phyloP scores from a whole-genome alignment of 2,113 vertebrate species.

The Oncorhynchus kisutch region DNA sequence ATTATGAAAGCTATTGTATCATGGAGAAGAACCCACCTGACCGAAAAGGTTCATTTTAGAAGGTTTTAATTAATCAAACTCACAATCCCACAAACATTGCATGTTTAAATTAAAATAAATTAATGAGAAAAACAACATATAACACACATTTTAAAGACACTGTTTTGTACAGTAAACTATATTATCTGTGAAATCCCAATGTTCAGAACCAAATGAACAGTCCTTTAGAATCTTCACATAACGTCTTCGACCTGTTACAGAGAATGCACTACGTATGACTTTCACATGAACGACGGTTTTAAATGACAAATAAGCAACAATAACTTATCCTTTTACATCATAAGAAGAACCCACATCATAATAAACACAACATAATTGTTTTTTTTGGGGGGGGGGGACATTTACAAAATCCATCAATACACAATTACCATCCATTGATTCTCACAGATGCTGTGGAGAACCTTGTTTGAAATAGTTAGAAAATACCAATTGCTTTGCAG shows the following conservation, averaged over 20 bases:
- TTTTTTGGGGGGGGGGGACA: constrained; percentile 25
- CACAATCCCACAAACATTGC: constrained; percentile 28
- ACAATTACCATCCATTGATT: constrained; percentile 28
- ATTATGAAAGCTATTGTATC: no score
- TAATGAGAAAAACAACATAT: constrained; percentile 28
- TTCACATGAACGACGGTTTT: constrained; percentile 6
- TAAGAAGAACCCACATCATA: constrained; percentile 16
- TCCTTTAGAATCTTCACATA: constrained; percentile 12
- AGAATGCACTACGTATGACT: constrained; percentile 5
- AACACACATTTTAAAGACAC: constrained; percentile 20
- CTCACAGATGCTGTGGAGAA: constrained; percentile 36
- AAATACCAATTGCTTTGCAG: constrained; percentile 40
- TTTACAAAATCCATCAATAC: constrained; percentile 34
- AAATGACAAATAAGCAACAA: constrained; percentile 10
- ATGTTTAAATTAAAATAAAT: constrained; percentile 24
- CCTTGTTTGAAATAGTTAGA: constrained; percentile 4
- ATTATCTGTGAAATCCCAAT: neutral
- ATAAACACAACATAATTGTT: constrained; percentile 17
- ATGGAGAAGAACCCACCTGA: no score
- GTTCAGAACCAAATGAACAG: neutral
- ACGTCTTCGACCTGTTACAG: constrained; percentile 16
- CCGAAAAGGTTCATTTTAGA: no score
- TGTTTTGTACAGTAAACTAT: neutral
- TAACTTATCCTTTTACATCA: constrained; percentile 8
- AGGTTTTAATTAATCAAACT: no score